Base-by-base conservation (phyloP, 2,797 vertebrate genomes). In the Helarctos malayanus region DNA sequence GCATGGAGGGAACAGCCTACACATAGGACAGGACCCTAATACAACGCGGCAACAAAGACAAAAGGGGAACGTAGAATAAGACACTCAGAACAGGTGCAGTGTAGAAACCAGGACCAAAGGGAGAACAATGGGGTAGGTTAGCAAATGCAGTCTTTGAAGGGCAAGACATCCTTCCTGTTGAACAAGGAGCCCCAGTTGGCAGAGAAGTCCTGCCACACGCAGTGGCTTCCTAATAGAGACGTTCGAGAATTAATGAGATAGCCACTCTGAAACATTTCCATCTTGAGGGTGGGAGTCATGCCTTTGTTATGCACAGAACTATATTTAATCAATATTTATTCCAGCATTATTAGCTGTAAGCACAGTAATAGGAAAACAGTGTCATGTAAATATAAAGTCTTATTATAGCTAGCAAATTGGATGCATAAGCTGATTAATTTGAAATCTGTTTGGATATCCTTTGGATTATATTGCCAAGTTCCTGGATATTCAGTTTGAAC, bases 401-500 rank as follows among this genome's bases (percentile, higher is more conserved):
- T 95, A 94, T 93, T 95, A 95, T 18, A 95, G 81, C 92, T 35
- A 89, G 88, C 81, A 97, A 91, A 97, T 85, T 86, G 84, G 96
- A 94, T 63, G 90, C 68, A 14, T 79, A 92, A 35, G 95, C 95
- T 94, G 95, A 97, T 95, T 93, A 94, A 94, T 83, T 85, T 94
- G 78, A 88, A 94, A 92, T 97, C 95, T 96, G 88, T 97, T 95
- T 98, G 81, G 89, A 90, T 90, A 79, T 86, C 81, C 84, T 95
- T 63, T 27, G 78, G 88, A 61, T 81, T 71, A 19, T 57, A 32
- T 61, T 86, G 96, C 98, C 97, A 96, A 89, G 90, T 94, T 97
- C 85, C 88, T 85, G 86, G 83, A 79, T 78, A 81, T 73, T 80
- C 96, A 13, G 90, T 97, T 90, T 98, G 97, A 98, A 98, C 95